Percentiles rank a stretch among this genome's conserved stretches.
Evolutionary conservation across 2,113 vertebrate species (phyloP).

Genomic region (Nerophis lumbriciformis): DNA sequence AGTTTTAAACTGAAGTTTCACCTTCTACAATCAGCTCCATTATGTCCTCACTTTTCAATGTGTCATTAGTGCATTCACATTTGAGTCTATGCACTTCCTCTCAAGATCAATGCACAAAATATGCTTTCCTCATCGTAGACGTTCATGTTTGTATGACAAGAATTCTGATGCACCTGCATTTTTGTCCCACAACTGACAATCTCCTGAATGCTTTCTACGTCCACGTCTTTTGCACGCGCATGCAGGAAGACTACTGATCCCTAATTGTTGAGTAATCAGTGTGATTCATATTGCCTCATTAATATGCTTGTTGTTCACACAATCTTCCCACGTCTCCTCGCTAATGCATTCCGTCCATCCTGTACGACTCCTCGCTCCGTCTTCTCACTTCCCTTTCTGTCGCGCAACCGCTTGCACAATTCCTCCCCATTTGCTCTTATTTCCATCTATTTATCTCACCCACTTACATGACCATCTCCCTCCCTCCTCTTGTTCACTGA

Average conservation of each 20-base stretch:
- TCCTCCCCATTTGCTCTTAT: conserved; percentile 40
- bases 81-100: not conserved
- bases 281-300: conserved; percentile 74
- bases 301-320: conserved; percentile 72
- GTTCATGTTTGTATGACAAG: not conserved
- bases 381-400: conserved; percentile 30
- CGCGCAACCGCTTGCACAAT: conserved; percentile 41
- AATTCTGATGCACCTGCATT: conserved; percentile 7
- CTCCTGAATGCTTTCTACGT: conserved; percentile 32
- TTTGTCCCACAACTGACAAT: conserved; percentile 17
- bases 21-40: too few species aligned
- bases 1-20: too few species aligned
- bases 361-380: conserved; percentile 26
- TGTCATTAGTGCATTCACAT: not conserved
- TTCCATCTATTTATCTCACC: conserved; percentile 57
- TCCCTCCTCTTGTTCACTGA: conserved; percentile 53
- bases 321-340: conserved; percentile 51
- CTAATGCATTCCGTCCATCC: conserved; percentile 41
- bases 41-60: not conserved
- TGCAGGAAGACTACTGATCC: conserved; percentile 54
- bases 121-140: not conserved
- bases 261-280: conserved; percentile 72
- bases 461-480: conserved; percentile 38
- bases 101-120: not conserved
- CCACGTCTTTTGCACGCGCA: conserved; percentile 41